Evolutionary conservation across 35 echinoderm and acorn worm genomes (phyloP).

Genomic region (Apostichopus japonicus): DNA sequence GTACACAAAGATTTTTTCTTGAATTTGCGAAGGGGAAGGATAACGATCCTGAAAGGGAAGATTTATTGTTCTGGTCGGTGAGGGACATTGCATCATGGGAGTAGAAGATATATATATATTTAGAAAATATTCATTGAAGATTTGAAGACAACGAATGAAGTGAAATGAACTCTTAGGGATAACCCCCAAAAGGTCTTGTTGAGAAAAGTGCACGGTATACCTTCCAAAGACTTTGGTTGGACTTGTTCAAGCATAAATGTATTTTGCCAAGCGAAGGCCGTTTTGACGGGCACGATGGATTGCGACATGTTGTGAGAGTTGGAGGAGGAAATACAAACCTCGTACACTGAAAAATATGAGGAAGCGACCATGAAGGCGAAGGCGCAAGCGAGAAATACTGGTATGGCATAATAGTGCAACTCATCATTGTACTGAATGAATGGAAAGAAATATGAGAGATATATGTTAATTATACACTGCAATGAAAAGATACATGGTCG

Average conservation of each 20-base stretch:
- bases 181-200: background rate
- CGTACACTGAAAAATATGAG: slow-evolving; percentile 83
- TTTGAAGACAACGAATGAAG: too few species aligned
- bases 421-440: slow-evolving; percentile 49
- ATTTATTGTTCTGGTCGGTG: too few species aligned
- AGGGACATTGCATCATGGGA: too few species aligned
- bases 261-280: background rate
- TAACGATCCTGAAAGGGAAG: too few species aligned
- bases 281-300: background rate
- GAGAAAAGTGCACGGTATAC: slow-evolving; percentile 7
- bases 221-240: background rate
- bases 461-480: background rate
- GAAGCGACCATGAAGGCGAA: slow-evolving; percentile 88
- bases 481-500: too few species aligned
- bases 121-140: too few species aligned
- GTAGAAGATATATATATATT: too few species aligned
- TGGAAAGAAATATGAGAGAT: background rate
- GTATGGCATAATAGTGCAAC: slow-evolving; percentile 89
- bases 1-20: too few species aligned
- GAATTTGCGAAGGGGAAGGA: too few species aligned
- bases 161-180: background rate
- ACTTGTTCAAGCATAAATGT: background rate
- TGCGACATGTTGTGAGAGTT: background rate
- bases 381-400: slow-evolving; percentile 84
- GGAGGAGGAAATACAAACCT: slow-evolving; percentile 64